Conservation (phyloP, 2,888 invertebrate species). For the Nomada ruficornis region DNA sequence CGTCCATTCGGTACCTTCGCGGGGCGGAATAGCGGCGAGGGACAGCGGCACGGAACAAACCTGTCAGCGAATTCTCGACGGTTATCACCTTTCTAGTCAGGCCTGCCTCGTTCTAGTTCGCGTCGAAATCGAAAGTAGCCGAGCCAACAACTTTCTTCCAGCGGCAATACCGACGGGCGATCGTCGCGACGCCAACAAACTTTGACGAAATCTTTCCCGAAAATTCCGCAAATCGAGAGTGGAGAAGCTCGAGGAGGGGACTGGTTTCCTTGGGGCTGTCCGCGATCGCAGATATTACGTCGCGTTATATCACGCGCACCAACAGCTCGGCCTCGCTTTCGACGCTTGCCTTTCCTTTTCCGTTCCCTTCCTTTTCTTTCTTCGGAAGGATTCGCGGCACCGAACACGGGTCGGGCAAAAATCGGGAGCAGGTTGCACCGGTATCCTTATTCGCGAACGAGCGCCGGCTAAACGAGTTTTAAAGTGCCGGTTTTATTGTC, state of each 20-base stretch:
- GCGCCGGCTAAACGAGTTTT: conserved; percentile 59
- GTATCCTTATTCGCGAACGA: conserved; percentile 53
- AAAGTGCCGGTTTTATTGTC: conserved; percentile 69
- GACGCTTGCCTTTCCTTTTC: conserved; percentile 42
- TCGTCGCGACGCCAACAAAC: too few species aligned
- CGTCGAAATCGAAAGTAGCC: too few species aligned
- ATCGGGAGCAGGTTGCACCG: conserved; percentile 66
- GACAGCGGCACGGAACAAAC: neutral
- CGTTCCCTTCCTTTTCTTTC: conserved; percentile 9
- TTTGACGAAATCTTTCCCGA: too few species aligned
- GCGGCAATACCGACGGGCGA: too few species aligned
- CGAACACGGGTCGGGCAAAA: conserved; percentile 47
- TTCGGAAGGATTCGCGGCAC: conserved; percentile 40
- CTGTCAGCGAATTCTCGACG: conserved; percentile 30
- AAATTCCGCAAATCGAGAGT: neutral
- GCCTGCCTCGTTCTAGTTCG: neutral
- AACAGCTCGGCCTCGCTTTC: conserved; percentile 46
- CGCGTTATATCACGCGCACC: conserved; percentile 54
- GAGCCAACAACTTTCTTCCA: too few species aligned
- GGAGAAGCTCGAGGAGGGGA: conserved; percentile 2
- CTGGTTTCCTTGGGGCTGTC: conserved; percentile 21
- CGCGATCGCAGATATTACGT: conserved; percentile 50
- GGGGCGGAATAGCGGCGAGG: too few species aligned
- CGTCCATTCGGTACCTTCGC: conserved; percentile 18
- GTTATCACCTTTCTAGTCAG: neutral